Percentiles rank a stretch among this genome's conserved stretches.
Evolutionary conservation across 2,113 vertebrate genomes (phyloP).

Genomic region (Ploceus nigricollis): DNA sequence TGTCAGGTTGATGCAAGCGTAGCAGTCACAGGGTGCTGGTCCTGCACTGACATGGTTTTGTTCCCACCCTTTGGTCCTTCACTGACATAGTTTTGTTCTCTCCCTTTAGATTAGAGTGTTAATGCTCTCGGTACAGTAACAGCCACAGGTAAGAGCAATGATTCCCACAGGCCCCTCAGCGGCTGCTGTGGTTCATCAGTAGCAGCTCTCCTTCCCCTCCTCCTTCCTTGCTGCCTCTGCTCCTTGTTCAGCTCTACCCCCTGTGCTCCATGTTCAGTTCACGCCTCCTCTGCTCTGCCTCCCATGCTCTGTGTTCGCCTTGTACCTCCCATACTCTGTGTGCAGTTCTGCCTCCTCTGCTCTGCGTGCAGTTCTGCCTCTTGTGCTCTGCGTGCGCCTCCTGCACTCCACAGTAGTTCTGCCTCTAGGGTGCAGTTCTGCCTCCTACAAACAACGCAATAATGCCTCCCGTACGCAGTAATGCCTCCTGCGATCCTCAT

Average conservation of each 20-base stretch:
- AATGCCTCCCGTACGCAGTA: background rate
- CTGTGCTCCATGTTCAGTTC: no score
- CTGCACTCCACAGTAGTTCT: fast-evolving
- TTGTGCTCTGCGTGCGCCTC: fast-evolving
- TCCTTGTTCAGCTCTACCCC: background rate
- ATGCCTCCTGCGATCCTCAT: fast-evolving
- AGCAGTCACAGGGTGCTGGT: background rate
- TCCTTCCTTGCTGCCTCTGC: background rate
- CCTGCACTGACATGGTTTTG: constrained; percentile 56
- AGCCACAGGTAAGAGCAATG: constrained; percentile 87
- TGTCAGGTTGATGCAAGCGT: fast-evolving
- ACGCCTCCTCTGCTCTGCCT: no score
- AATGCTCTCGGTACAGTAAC: constrained; percentile 80
- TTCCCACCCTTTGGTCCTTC: constrained; percentile 24
- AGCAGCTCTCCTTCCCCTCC: background rate
- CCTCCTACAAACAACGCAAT: no score
- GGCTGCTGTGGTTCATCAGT: background rate
- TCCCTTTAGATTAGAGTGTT: constrained; percentile 90
- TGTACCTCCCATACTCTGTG: fast-evolving
- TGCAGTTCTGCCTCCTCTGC: background rate
- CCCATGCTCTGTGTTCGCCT: fast-evolving
- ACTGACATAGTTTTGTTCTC: constrained; percentile 70
- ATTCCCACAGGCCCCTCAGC: background rate
- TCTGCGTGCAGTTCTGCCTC: fast-evolving
- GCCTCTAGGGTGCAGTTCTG: background rate